Base-by-base conservation (phyloP, 2,888 invertebrate species). In the Nephrotoma flavescens region DNA sequence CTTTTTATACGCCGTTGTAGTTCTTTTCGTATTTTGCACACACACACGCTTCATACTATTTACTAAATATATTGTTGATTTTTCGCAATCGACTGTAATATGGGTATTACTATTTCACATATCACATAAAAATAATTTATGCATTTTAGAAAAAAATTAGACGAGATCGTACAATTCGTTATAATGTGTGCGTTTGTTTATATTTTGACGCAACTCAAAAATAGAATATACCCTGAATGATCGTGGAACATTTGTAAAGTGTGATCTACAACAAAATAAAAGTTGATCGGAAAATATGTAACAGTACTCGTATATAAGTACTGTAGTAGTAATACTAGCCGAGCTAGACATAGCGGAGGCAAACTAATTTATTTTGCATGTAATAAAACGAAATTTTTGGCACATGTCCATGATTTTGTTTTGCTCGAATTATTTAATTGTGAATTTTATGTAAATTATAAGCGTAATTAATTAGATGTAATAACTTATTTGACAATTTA, bases 11-110 rank as follows among this genome's bases (percentile, higher is more conserved):
- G 83, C 31, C 19, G 31, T 84, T n/a, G 83, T 83, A 12, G 11
- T 41, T 83, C 11, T 83, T 41, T 84, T 42, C 42, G 41, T 84
- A 42, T 19, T 11, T 84, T 42, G 41, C 15, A 15, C 42, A 84
- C 4, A 15, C n/a, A 42, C n/a, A 12, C 19, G n/a, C 6, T 84
- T 84, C 42, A 42, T 84, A 42, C 42, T 84, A n/a, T 84, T 41
- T 84, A 71, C 71, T 71, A 31, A 71, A 19, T 71, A 44, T 6
- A 9, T n/a, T 42, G n/a, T 84, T 84, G 41, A 84, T 84, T 84
- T 31, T 83, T 84, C 42, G 84, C 84, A 84, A 84, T 84, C 84
- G 42, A 42, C 84, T 84, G 83, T 83, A 83, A 84, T 42, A 84
- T 83, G n/a, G 47, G 11, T 47, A 47, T 71, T 71, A 71, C 71